Evolutionary conservation across 2,888 invertebrate genomes (phyloP), one percentile per base, ranked within the genome.

Genomic region (Dioctria linearis): DNA sequence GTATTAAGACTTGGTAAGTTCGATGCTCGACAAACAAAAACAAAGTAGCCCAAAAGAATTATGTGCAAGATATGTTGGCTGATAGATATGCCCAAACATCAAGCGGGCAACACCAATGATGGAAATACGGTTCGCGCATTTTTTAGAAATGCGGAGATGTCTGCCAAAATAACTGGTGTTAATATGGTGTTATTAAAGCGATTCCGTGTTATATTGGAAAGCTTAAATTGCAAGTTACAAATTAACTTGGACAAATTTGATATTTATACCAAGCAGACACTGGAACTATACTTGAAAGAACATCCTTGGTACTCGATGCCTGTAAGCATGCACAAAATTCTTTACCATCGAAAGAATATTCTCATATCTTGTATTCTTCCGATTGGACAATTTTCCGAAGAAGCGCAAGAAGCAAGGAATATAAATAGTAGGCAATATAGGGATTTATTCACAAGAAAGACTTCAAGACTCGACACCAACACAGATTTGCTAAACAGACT

Each of bases 321-420:
- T 25, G 25, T 25, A 25, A 25, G 25, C 25, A 2, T 25, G 25
- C 25, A 51, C 11, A 51, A 51, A 2, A 51, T 51, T 59, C 2
- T 59, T 11, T 59, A 2, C 25, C 59, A 59, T 59, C 3, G 13
- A 13, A 59, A 59, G 59, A 3, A 59, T 25, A 25, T 25, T 25
- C 25, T 25, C 25, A 25, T 25, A 25, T 25, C 25, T 25, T 25
- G 25, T 59, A 59, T 59, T 59, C 59, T 59, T 11, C 59, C 59
- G n/a, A 59, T n/a, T 8, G 59, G 59, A n/a, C 13, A 59, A n/a
- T 59, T 13, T 59, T 59, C 59, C 1, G 59, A 59, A 59, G 59
- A 59, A 59, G 59, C 59, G 13, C 59, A 3, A 59, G 59, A 59
- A 3, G 37, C 37, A 9, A 51, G 51, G 11, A 51, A 51, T 51